Percentiles rank a stretch among this genome's conserved stretches.
phyloP scores from a whole-genome alignment of 1,140 invertebrate genomes.

The Orius insidiosus region DNA sequence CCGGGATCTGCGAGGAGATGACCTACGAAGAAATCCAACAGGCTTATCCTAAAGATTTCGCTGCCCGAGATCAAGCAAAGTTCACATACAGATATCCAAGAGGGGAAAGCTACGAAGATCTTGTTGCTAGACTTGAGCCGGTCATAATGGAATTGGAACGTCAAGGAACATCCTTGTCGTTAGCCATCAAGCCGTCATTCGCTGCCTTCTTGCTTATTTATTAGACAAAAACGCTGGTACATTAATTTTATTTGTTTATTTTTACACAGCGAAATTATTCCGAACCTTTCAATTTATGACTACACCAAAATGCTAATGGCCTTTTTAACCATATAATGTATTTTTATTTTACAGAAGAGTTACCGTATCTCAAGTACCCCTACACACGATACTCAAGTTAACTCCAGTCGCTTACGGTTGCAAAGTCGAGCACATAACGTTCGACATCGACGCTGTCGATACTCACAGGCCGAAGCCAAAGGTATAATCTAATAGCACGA shows the following conservation, averaged over 20 bases:
- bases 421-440: slow-evolving; percentile 75
- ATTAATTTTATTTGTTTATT: no score
- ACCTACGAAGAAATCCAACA: slow-evolving; percentile 95
- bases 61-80: slow-evolving; percentile 89
- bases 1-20: slow-evolving; percentile 98
- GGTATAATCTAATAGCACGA: slow-evolving; percentile 32
- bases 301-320: no score
- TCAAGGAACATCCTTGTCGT: slow-evolving; percentile 96
- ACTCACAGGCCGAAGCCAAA: slow-evolving; percentile 78
- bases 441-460: slow-evolving; percentile 83
- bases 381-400: slow-evolving; percentile 94
- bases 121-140: slow-evolving; percentile 87
- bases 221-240: slow-evolving; percentile 85
- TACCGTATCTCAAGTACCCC: slow-evolving; percentile 81
- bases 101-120: slow-evolving; percentile 94
- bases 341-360: slow-evolving; percentile 54
- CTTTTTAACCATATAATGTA: no score
- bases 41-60: slow-evolving; percentile 91
- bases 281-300: no score
- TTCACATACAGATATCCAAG: slow-evolving; percentile 96
- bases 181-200: slow-evolving; percentile 91
- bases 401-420: slow-evolving; percentile 98
- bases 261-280: background rate
- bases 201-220: slow-evolving; percentile 95
- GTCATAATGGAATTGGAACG: slow-evolving; percentile 98